Base-by-base conservation (phyloP, 1,140 invertebrate genomes). In the Drosophila suzukii region DNA sequence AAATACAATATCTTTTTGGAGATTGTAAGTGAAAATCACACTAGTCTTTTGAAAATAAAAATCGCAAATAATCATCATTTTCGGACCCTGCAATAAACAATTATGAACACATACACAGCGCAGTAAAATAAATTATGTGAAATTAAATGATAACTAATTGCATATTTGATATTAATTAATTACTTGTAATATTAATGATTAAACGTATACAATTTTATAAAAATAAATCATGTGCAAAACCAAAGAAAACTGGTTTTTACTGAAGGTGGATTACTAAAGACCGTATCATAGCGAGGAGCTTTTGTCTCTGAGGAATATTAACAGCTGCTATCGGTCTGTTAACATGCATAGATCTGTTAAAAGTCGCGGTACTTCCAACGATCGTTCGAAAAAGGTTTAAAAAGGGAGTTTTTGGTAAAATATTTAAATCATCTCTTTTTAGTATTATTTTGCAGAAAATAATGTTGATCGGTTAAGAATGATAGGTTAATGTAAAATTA, bases 131-230 rank as follows among this genome's bases (percentile, higher is more conserved):
- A 72, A 89, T 83, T 88, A 77, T 89, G 84, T 89, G 84, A 89
- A 89, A 78, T 78, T 78, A 84, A 90, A 81, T 78, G 66, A 81
- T 90, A 89, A 88, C 84, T 88, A 89, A 88, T 76, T 82, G 83
- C 84, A 89, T 89, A 88, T 88, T 89, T 89, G 84, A 89, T 89
- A 88, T 89, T 90, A 89, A 88, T 78, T 73, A 88, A 82, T 82
- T 85, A 86, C 72, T 88, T 88, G 80, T 88, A 88, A 88, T 84
- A 88, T 89, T 88, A 88, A 80, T 89, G 79, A 89, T 84, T 73
- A 89, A 89, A 89, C 77, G 77, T 89, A 89, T 89, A 89, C 84
- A 89, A 89, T 89, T 89, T 89, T 89, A 89, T 89, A 89, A 84
- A 79, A 89, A 86, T 86, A 89, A 86, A 86, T 70, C 76, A 74